These are phyloP conservation scores for Rhinogobius similis DNA, from an alignment of 2,113 vertebrate species.

Conservation along the genomic window DNA sequence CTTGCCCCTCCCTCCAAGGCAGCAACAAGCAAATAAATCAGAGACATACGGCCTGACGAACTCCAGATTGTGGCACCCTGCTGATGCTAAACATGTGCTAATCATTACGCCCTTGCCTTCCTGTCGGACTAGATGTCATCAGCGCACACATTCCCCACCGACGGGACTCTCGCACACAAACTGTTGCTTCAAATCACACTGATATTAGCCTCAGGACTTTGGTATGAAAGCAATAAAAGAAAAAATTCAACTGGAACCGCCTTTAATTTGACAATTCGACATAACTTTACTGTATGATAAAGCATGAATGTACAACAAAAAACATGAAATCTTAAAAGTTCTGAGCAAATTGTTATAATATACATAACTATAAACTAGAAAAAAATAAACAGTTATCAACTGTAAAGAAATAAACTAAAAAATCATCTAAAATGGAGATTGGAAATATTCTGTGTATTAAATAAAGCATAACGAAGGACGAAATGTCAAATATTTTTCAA, in stretches of 20 bases:
- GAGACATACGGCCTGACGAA: conserved; percentile 61
- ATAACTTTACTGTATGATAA: conserved; percentile 12
- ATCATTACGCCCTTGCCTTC: conserved; percentile 76
- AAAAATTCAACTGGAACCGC: conserved; percentile 46
- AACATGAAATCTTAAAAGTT: background rate
- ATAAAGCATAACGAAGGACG: background rate
- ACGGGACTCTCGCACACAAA: conserved; percentile 43
- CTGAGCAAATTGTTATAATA: too few species aligned
- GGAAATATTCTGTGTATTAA: background rate
- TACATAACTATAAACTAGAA: too few species aligned
- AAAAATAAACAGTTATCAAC: too few species aligned
- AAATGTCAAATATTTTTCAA: too few species aligned
- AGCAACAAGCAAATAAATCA: conserved; percentile 74
- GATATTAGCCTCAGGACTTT: conserved; percentile 39
- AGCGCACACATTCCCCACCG: conserved; percentile 60
- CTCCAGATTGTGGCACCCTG: conserved; percentile 69
- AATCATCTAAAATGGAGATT: too few species aligned
- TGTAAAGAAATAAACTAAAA: too few species aligned
- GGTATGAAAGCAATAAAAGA: conserved; percentile 57
- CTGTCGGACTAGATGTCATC: conserved; percentile 75
- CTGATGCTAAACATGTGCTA: conserved; percentile 76
- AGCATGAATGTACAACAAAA: conserved; percentile 17
- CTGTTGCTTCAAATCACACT: conserved; percentile 52
- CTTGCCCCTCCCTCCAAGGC: conserved; percentile 44
- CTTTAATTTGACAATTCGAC: conserved; percentile 27